These are phyloP conservation scores for Salvator merianae DNA, from an alignment of 2,113 vertebrate species.

Conservation along the genomic window DNA sequence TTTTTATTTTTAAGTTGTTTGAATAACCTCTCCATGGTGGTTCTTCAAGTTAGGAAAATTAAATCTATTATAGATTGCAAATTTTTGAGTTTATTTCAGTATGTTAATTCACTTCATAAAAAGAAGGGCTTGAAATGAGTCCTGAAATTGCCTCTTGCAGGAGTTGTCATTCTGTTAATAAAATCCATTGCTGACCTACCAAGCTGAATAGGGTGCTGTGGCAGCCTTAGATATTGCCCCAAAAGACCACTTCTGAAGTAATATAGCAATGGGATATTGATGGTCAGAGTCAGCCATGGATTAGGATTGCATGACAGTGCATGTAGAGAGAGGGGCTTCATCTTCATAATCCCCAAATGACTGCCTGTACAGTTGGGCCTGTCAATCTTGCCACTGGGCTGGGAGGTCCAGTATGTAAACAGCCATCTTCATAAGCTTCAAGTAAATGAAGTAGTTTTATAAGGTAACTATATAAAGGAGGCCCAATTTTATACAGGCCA, in stretches of 20 bases:
- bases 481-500: too few species aligned
- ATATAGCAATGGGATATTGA: neutral
- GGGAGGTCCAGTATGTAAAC: too few species aligned
- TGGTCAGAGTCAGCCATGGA: too few species aligned
- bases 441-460: neutral
- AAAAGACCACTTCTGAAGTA: neutral
- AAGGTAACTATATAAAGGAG: too few species aligned
- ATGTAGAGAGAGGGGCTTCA: too few species aligned
- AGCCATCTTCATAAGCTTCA: too few species aligned
- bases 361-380: too few species aligned
- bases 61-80: neutral
- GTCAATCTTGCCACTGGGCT: too few species aligned
- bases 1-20: neutral
- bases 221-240: neutral
- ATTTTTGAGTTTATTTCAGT: neutral
- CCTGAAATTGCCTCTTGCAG: neutral
- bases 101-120: neutral
- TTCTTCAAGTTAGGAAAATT: neutral
- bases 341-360: too few species aligned
- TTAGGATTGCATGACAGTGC: too few species aligned
- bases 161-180: neutral
- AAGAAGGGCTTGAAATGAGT: neutral
- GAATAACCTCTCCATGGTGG: rapidly evolving
- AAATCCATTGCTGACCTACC: neutral
- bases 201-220: neutral